phyloP scores from a whole-genome alignment of 2,797 vertebrate genomes.

The Amblyraja radiata region DNA sequence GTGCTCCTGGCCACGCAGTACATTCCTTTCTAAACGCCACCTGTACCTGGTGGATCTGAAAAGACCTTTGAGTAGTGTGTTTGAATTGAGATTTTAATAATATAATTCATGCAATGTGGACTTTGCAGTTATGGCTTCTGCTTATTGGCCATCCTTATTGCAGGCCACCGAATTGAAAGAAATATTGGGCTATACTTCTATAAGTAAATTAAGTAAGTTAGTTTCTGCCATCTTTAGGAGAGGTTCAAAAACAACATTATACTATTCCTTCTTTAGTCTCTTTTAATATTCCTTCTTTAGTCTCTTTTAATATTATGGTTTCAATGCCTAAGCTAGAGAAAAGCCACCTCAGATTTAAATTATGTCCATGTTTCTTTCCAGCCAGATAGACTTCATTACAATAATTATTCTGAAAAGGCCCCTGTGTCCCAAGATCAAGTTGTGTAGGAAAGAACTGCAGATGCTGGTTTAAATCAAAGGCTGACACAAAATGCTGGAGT shows the following conservation, averaged over 20 bases:
- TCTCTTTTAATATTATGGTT: not conserved
- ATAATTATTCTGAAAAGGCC: not conserved
- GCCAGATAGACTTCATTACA: not conserved
- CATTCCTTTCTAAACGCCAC: not conserved
- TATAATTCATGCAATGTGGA: no score
- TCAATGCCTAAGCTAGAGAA: not conserved
- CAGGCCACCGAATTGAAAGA: not conserved
- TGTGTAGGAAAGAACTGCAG: no score
- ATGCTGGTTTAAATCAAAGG: no score
- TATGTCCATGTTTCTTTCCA: not conserved
- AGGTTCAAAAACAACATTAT: not conserved
- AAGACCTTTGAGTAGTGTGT: not conserved
- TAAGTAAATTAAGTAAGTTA: not conserved
- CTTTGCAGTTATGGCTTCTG: no score
- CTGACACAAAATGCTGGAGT: no score
- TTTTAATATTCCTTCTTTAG: not conserved
- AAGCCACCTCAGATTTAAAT: not conserved
- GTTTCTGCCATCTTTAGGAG: not conserved
- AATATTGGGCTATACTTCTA: not conserved
- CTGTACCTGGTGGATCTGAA: not conserved
- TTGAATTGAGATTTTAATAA: not conserved
- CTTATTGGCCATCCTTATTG: no score
- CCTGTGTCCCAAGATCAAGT: not conserved
- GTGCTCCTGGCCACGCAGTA: not conserved
- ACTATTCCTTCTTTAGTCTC: not conserved